These are phyloP conservation scores for Parus major DNA, from an alignment of 2,113 vertebrate species.

Conservation along the genomic window DNA sequence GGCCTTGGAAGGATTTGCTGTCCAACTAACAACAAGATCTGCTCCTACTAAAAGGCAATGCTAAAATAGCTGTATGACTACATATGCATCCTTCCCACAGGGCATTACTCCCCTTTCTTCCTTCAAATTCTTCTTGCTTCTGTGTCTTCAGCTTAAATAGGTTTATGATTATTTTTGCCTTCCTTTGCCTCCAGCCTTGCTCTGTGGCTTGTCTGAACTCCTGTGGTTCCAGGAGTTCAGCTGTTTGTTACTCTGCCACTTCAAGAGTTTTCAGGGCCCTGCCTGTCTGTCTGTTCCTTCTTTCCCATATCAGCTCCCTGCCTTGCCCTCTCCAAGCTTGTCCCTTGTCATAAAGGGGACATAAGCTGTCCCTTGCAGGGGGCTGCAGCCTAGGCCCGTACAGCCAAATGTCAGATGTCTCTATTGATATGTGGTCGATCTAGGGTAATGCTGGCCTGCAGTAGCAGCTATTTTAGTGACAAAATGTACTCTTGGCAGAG, in stretches of 20 bases:
- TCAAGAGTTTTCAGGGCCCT: not conserved
- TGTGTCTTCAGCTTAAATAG: not conserved
- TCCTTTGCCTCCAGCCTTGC: not conserved
- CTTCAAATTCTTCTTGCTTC: not conserved
- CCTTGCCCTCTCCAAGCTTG: not conserved
- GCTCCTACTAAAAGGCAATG: not conserved
- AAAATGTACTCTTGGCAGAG: not conserved
- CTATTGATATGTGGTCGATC: fast-evolving
- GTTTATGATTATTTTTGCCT: not conserved
- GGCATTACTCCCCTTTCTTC: not conserved
- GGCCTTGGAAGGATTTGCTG: not conserved
- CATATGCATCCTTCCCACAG: fast-evolving
- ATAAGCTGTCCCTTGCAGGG: not conserved
- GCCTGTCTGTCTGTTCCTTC: not conserved
- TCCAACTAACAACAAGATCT: not conserved
- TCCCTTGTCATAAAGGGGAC: not conserved
- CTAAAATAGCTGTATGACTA: not conserved
- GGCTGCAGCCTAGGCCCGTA: fast-evolving
- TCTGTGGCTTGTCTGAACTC: not conserved
- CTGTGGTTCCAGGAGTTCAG: fast-evolving
- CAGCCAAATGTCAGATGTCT: not conserved
- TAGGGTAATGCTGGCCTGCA: not conserved
- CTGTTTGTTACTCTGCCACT: not conserved
- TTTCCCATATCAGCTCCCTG: not conserved
- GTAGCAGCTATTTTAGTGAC: not conserved